phyloP scores from a whole-genome alignment of 2,113 vertebrate species.

The Girardinichthys multiradiatus region DNA sequence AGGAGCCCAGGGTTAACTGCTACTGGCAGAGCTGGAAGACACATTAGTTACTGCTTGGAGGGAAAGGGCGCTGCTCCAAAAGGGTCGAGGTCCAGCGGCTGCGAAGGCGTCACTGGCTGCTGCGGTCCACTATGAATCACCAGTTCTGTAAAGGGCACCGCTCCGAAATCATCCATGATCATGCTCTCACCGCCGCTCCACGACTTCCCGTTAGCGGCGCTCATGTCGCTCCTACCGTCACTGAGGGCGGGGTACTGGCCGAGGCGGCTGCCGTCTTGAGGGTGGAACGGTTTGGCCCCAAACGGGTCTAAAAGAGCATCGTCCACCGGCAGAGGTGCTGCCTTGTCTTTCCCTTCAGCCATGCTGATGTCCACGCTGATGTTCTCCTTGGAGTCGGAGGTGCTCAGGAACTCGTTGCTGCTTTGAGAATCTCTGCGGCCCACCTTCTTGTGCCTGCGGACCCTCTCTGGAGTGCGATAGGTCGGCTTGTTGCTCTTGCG shows the following conservation, averaged over 20 bases:
- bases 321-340: slow-evolving; percentile 77
- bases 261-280: slow-evolving; percentile 82
- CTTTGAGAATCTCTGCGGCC: slow-evolving; percentile 95
- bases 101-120: slow-evolving; percentile 59
- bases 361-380: slow-evolving; percentile 84
- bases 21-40: slow-evolving; percentile 37
- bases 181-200: slow-evolving; percentile 79
- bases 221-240: slow-evolving; percentile 80
- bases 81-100: slow-evolving; percentile 89
- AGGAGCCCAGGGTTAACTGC: slow-evolving; percentile 15
- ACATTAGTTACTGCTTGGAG: slow-evolving; percentile 86
- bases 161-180: slow-evolving; percentile 93
- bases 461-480: slow-evolving; percentile 91
- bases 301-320: slow-evolving; percentile 89
- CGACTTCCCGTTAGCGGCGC: slow-evolving; percentile 71
- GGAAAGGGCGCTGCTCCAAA: slow-evolving; percentile 98
- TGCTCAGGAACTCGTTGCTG: slow-evolving; percentile 93
- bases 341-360: slow-evolving; percentile 84
- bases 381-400: slow-evolving; percentile 97
- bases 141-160: slow-evolving; percentile 92
- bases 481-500: slow-evolving; percentile 87
- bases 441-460: slow-evolving; percentile 87
- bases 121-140: slow-evolving; percentile 78
- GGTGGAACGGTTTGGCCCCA: slow-evolving; percentile 92
- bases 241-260: slow-evolving; percentile 81